Percentiles rank a stretch among this genome's conserved stretches.
Conservation (phyloP, 2,888 invertebrate genomes). For the Caradrina clavipalpis region DNA sequence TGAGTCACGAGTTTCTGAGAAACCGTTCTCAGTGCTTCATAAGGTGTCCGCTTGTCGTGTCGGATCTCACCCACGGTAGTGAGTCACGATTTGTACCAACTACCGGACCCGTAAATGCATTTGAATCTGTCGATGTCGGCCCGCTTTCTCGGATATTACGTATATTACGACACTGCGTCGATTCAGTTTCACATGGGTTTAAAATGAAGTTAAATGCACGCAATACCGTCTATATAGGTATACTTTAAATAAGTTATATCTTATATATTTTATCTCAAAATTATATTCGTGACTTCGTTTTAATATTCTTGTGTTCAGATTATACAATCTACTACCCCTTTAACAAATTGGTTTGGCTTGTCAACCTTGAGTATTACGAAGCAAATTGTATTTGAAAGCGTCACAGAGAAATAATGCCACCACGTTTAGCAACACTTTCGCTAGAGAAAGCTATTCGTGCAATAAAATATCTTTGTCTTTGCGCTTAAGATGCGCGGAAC, state of each 20-base stretch:
- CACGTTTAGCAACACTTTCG: constrained; percentile 87
- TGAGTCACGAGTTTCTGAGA: constrained; percentile 62
- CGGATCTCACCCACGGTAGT: constrained; percentile 69
- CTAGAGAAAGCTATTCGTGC: constrained; percentile 88
- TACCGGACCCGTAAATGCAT: constrained; percentile 60
- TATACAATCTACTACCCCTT: background rate
- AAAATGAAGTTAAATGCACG: constrained; percentile 11
- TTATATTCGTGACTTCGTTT: background rate
- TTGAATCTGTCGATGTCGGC: constrained; percentile 54
- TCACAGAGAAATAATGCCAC: constrained; percentile 80
- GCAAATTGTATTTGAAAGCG: constrained; percentile 84
- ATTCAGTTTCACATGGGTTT: constrained; percentile 13
- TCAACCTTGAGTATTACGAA: constrained; percentile 44
- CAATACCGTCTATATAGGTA: background rate
- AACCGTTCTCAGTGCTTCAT: constrained; percentile 57
- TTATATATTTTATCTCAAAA: background rate
- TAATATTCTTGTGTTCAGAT: background rate
- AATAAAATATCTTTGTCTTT: constrained; percentile 85
- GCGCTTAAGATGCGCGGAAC: constrained; percentile 68
- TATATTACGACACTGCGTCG: constrained; percentile 49
- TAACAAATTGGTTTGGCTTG: constrained; percentile 10
- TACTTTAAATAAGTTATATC: background rate
- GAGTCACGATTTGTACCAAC: constrained; percentile 70
- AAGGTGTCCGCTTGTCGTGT: constrained; percentile 53
- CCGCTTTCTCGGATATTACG: constrained; percentile 64